A percentile compares a stretch with the other conserved stretches of the same genome.
phyloP scores from a whole-genome alignment of 92 coral and sea anemone species.

The Parazoanthus darwini region DNA sequence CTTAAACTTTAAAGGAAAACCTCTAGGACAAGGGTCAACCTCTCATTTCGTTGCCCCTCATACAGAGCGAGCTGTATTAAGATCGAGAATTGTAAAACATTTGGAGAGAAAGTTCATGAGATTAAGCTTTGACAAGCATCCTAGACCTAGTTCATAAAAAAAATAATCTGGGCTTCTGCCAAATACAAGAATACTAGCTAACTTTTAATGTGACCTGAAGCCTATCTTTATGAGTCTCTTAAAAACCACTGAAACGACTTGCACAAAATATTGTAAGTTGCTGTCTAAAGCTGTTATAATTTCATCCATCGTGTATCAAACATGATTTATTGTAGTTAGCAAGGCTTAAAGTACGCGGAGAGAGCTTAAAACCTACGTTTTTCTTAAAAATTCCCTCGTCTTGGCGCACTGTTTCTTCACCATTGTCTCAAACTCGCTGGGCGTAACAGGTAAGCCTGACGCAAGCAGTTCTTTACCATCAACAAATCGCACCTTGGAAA shows the following conservation, averaged over 20 bases:
- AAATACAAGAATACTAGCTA: neutral
- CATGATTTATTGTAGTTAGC: neutral
- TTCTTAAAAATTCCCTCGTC: conserved; percentile 90
- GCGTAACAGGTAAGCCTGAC: conserved; percentile 91
- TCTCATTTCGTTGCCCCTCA: neutral
- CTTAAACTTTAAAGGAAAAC: neutral
- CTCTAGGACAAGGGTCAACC: neutral
- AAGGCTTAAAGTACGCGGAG: neutral
- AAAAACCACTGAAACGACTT: too few relatives aligned
- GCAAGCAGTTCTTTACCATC: conserved; percentile 81
- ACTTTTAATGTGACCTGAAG: neutral
- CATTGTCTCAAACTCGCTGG: conserved; percentile 83
- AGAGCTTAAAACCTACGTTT: conserved; percentile 66
- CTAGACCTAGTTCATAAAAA: neutral
- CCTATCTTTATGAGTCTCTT: too few relatives aligned
- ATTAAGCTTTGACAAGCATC: neutral
- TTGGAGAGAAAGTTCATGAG: too few relatives aligned
- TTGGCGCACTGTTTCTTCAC: conserved; percentile 92
- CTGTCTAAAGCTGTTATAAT: too few relatives aligned
- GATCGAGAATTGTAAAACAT: too few relatives aligned
- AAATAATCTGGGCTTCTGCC: neutral
- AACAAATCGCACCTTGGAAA: conserved; percentile 88
- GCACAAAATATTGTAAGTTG: too few relatives aligned
- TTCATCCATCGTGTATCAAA: too few relatives aligned
- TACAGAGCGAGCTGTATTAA: neutral